Conservation (phyloP, 2,113 vertebrate genomes). For the Tychaedon coryphoeus region DNA sequence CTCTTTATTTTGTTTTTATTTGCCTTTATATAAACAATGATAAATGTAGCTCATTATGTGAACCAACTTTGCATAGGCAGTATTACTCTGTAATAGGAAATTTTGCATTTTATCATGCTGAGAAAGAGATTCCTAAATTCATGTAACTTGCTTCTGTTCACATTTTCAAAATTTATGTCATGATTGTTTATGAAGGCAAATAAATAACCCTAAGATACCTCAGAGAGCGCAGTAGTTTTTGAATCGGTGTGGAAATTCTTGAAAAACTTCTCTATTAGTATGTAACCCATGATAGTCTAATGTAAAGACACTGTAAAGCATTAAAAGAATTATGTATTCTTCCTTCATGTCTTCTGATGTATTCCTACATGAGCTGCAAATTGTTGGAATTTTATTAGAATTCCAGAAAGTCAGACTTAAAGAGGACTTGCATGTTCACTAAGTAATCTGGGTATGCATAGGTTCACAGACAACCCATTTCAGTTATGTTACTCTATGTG, state of each 20-base stretch:
- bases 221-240: neutral
- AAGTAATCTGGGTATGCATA: neutral
- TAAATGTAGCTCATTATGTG: neutral
- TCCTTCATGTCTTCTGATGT: neutral
- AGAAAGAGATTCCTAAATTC: neutral
- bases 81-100: neutral
- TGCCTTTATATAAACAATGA: neutral
- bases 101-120: neutral
- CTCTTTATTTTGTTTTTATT: neutral
- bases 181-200: neutral
- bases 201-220: neutral
- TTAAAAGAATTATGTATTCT: neutral
- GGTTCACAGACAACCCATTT: neutral
- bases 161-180: neutral
- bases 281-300: neutral
- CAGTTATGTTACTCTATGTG: neutral
- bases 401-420: neutral
- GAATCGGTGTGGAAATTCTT: neutral
- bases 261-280: neutral
- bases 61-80: neutral
- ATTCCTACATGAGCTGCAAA: neutral
- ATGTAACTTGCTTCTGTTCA: neutral
- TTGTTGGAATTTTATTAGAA: neutral
- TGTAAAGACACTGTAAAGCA: neutral
- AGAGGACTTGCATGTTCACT: neutral